Base-by-base conservation (phyloP, 2,797 vertebrate species). In the Lepus townsendii region DNA sequence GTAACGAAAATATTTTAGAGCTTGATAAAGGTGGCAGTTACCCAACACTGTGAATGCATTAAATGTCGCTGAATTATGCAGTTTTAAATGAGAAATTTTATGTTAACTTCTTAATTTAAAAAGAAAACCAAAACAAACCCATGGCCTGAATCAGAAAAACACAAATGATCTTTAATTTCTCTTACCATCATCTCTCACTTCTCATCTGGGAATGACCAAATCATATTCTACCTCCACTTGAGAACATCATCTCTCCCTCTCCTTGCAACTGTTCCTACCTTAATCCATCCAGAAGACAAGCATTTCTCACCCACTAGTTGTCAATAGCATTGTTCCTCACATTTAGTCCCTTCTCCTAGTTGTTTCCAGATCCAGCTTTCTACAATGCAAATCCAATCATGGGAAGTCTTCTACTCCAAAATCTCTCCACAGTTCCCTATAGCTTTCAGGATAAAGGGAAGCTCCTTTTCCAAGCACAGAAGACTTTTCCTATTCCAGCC, bases 311-410 rank as follows among this genome's bases (percentile, higher is more conserved):
- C 60, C 57, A 38, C 19, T 76, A 71, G 32, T 78, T 35, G 38
- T 27, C 50, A 42, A 54, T 14, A 62, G 17, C 10, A 32, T 4
- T 54, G n/a, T 35, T 77, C 8, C 22, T 35, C 57, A 83, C 22
- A 75, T n/a, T 72, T 71, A 57, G 82, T n/a, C 50, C 19, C 30
- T 78, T 84, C 62, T 54, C 60, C n/a, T 26, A 89, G 22, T 5
- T 80, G 68, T 54, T 69, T 9, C 50, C 35, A 54, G 54, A 83
- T 57, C 26, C 32, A 13, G 38, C 65, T 54, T 89, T 68, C 30
- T 66, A 88, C 95, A 90, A 57, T 50, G 7, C 35, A 73, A 86
- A 86, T 86, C 20, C 35, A 65, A 80, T 85, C 78, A 57, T 50
- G 1, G 10, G 42, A 32, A 9, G 24, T 72, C 69, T 95, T 68